phyloP scores from a whole-genome alignment of 2,797 vertebrate species.

The Sebastes iracundus region DNA sequence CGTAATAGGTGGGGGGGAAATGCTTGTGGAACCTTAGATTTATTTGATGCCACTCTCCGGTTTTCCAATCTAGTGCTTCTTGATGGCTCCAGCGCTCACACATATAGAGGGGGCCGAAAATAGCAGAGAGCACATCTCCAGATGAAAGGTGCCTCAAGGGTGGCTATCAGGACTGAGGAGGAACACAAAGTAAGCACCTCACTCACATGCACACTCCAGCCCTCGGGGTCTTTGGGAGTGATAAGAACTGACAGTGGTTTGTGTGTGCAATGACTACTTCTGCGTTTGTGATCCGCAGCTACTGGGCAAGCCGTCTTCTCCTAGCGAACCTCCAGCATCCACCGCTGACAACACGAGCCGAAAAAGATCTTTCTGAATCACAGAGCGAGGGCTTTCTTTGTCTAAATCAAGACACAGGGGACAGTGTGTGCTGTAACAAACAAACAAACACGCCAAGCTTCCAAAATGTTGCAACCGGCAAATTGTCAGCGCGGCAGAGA shows the following conservation, averaged over 20 bases:
- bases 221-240: slow-evolving; percentile 72
- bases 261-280: slow-evolving; percentile 72
- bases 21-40: slow-evolving; percentile 66
- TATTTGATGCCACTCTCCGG: slow-evolving; percentile 75
- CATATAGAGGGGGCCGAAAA: slow-evolving; percentile 66
- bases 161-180: slow-evolving; percentile 78
- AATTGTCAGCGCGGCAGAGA: slow-evolving; percentile 12
- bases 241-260: slow-evolving; percentile 80
- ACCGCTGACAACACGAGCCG: slow-evolving; percentile 57
- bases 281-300: slow-evolving; percentile 67
- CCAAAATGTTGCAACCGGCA: slow-evolving; percentile 41
- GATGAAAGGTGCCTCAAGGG: slow-evolving; percentile 78
- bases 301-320: slow-evolving; percentile 51
- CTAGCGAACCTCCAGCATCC: slow-evolving; percentile 36
- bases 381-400: slow-evolving; percentile 47
- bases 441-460: slow-evolving; percentile 26
- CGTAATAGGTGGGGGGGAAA: slow-evolving; percentile 63
- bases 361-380: slow-evolving; percentile 56
- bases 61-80: slow-evolving; percentile 77
- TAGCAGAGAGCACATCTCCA: slow-evolving; percentile 74
- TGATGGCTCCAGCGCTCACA: slow-evolving; percentile 69
- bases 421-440: slow-evolving; percentile 1
- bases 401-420: slow-evolving; percentile 70
- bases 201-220: slow-evolving; percentile 73
- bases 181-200: slow-evolving; percentile 79